Conservation (phyloP, 1,140 invertebrate genomes). For the Cephus cinctus region DNA sequence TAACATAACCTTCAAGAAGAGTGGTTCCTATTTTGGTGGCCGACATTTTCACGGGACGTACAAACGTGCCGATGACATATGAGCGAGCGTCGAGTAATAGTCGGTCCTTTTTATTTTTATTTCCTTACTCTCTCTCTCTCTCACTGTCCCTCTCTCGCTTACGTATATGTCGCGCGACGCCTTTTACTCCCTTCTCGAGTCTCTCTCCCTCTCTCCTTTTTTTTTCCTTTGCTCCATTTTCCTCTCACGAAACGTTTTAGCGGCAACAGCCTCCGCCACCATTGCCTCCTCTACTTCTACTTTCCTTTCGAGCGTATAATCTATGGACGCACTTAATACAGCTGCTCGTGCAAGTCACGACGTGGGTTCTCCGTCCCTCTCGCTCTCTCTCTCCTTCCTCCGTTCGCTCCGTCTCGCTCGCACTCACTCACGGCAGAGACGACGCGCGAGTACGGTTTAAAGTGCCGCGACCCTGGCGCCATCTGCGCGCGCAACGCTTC, state of each 20-base stretch:
- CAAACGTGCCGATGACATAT: constrained; percentile 33
- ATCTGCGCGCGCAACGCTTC: constrained; percentile 13
- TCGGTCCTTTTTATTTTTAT: too few species aligned
- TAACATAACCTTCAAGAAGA: too few species aligned
- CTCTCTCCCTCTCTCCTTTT: too few species aligned
- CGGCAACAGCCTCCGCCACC: constrained; percentile 25
- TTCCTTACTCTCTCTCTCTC: too few species aligned
- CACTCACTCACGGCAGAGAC: constrained; percentile 20
- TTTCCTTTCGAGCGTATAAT: constrained; percentile 46
- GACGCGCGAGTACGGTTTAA: too few species aligned
- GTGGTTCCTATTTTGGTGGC: too few species aligned
- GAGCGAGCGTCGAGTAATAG: constrained; percentile 32
- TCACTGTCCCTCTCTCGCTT: too few species aligned
- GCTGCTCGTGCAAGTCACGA: constrained; percentile 43
- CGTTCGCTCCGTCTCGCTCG: too few species aligned
- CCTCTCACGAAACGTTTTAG: constrained; percentile 41
- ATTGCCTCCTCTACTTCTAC: constrained; percentile 12
- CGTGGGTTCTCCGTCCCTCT: constrained; percentile 22
- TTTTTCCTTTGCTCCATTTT: too few species aligned
- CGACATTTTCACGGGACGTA: too few species aligned
- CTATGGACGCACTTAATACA: constrained; percentile 56
- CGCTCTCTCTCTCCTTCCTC: constrained; percentile 3
- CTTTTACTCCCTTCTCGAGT: too few species aligned
- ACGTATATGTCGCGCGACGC: too few species aligned
- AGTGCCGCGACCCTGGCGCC: constrained; percentile 13